Evolutionary conservation across 2,113 vertebrate species (phyloP).

Genomic region (Centropus unirufus): DNA sequence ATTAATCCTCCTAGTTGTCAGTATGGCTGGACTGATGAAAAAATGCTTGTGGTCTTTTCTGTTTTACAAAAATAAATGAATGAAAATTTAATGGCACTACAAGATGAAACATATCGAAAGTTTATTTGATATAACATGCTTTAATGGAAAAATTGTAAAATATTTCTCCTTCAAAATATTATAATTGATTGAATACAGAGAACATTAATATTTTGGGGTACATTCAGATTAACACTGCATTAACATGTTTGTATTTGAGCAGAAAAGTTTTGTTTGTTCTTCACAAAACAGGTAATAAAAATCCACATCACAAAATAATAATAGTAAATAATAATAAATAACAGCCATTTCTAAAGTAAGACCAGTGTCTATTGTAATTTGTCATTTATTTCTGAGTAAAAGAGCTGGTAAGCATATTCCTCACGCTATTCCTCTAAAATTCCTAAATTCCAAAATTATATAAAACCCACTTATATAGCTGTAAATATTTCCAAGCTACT

Average conservation of each 20-base stretch:
- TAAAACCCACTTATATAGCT: not conserved
- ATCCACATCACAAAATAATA: not conserved
- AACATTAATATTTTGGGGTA: not conserved
- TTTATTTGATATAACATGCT: not conserved
- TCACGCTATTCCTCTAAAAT: not conserved
- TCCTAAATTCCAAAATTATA: not conserved
- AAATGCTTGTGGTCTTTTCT: not conserved
- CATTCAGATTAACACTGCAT: not conserved
- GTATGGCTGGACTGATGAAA: not conserved
- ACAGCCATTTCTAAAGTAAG: not conserved
- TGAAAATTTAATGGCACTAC: not conserved
- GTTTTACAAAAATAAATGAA: not conserved
- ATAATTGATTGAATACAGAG: not conserved
- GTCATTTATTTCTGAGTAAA: not conserved
- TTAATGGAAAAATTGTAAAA: not conserved
- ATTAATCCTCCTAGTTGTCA: not conserved
- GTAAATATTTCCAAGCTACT: slow-evolving; percentile 18
- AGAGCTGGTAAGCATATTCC: not conserved
- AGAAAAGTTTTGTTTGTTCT: not conserved
- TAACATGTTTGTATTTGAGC: not conserved
- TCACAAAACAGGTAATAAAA: not conserved
- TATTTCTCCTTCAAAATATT: not conserved
- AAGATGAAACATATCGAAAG: not conserved
- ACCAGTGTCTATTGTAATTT: not conserved
- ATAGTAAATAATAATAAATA: not conserved